Evolutionary conservation across 2,113 vertebrate species (phyloP), one percentile per base, ranked within the genome.

Genomic region (Solea senegalensis): DNA sequence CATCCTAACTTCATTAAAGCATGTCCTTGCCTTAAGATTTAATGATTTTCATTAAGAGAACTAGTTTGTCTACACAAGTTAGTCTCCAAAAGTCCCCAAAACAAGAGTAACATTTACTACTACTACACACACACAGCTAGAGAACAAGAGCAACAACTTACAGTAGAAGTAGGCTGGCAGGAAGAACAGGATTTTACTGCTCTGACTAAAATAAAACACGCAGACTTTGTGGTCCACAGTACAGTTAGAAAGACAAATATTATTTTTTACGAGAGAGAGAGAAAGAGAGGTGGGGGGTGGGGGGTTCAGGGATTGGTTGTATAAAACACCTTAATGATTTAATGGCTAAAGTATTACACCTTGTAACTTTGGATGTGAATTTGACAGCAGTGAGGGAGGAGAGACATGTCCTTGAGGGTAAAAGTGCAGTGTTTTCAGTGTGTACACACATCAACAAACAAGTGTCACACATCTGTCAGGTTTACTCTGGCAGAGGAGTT

Each of bases 201-300:
- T 52, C 80, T 64, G 89, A 85, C 87, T 81, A 91, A 93, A 92
- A 90, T 92, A 93, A 92, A 93, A 92, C 86, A 90, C 71, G 78
- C 91, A 90, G 90, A 90, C 90, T 92, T 90, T 94, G 91, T 87
- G 90, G 91, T 93, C 88, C 90, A 92, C 89, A 83, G 90, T 93
- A 90, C 92, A 92, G 92, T 90, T 92, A 90, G 92, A 94, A 94
- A 94, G 93, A 94, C 92, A 94, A 94, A 94, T 93, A 93, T 93
- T 92, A 81, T 89, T 92, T 93, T 89, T 84, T 93, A 92, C 92
- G 34, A 34, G 80, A 92, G 91, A 81, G 9, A 87, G 85, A 91
- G 79, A 92, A 85, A 4, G 34, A 34, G 34, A 34, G 34, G 34
- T 34, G 34, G 34, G 34, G 34, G 34, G 34, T 3, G 34, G 34